Base-by-base conservation (phyloP, 2,797 vertebrate genomes). In the Gallinago stenura region DNA sequence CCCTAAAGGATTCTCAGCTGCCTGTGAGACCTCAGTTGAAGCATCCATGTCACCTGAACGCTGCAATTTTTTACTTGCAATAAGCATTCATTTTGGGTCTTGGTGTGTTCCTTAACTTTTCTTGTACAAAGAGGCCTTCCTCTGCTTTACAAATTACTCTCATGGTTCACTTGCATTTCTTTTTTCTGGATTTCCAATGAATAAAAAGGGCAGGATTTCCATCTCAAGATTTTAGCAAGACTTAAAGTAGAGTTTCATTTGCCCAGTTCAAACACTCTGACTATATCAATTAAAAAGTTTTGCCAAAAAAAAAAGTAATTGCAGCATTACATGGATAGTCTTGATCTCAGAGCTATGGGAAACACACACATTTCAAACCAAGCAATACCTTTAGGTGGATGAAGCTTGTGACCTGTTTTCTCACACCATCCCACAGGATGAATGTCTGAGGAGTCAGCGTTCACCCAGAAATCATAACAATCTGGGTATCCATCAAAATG, bases 371-470 rank as follows among this genome's bases (percentile, higher is more conserved):
- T 45, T 86, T 68, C 88, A 86, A 61, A 82, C 19, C 25, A 75
- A 45, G 48, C 28, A 81, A 26, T 97, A 98, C 99, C 98, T 98
- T 99, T 99, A 9, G 98, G 98, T 50, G 98, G 98, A 89, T 98
- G 98, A 92, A 99, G 98, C 56, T 98, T 99, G 93, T 99, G 98
- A 72, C 98, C 98, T 7, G 98, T 99, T 97, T 98, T 99, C 96
- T 99, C 98, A 94, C 99, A 99, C 99, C 99, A 99, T 35, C 98
- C 98, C 39, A 98, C 98, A 2, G 99, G 98, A 87, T 99, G 99
- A 88, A 99, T 98, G 80, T 99, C 99, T 45, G 98, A 96, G 51
- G 98, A 98, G 69, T 98, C 98, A 66, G 98, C 98, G 13, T 99
- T 99, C 66, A 99, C 97, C 99, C 99, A 99, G 97, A 99, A 99